Evolutionary conservation across 2,113 vertebrate genomes (phyloP), one percentile per base, ranked within the genome.

Genomic region (Zeus faber): DNA sequence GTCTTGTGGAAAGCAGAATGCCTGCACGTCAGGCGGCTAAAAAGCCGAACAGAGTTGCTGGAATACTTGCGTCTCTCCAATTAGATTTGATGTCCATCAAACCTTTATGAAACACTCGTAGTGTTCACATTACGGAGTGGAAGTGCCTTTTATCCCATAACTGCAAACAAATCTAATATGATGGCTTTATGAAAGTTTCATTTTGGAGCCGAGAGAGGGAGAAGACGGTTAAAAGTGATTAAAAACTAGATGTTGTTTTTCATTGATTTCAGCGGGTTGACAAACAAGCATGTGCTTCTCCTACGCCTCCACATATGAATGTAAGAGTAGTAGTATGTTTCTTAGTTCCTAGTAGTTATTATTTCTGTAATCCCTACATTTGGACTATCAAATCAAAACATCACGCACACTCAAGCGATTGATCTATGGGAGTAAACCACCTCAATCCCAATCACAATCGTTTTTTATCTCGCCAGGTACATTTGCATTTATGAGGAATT

Each of bases 41-140:
- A 65, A 76, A 65, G 62, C 45, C 8, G 9, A 60, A 54, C 47
- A 65, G 61, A 75, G 77, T 77, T 81, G 60, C 76, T 63, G 58
- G 70, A 74, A 79, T 67, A 76, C 72, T 72, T 49, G 63, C 70
- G 2, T 82, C 60, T 61, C 64, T 60, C 45, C 74, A 74, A 84
- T 77, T 76, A 71, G 66, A 83, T 80, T 77, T 74, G 40, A 82
- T 74, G 65, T 74, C 74, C 70, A 85, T 85, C 72, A 79, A 81
- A 78, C 76, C 70, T 76, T 78, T 80, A 63, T 62, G 57, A 76
- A 77, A 80, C 74, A 80, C 47, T 54, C 39, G 62, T 59, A 55
- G 59, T 72, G 35, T 69, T 71, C 80, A 59, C 56, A 64, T 80
- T 80, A 80, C 77, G 61, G 49, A 69, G 27, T 18, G 51, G 61